Percentiles rank a stretch among this genome's conserved stretches.
Conservation (phyloP, 1,140 invertebrate species). For the Temnothorax curvispinosus region DNA sequence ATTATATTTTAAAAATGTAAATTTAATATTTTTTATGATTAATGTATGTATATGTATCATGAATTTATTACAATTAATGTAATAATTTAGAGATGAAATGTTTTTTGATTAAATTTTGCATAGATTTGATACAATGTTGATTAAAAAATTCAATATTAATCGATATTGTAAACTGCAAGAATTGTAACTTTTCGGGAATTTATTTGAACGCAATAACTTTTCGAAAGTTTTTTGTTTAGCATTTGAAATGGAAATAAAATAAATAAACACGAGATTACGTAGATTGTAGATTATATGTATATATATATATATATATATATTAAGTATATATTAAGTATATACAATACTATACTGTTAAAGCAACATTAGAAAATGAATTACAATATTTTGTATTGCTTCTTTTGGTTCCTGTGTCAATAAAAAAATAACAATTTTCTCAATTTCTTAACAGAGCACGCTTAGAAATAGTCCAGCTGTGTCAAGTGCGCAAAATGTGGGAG, state of each 20-base stretch:
- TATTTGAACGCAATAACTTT: neutral
- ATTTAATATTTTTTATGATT: too few relatives aligned
- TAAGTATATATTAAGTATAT: too few relatives aligned
- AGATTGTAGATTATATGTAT: neutral
- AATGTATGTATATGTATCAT: too few relatives aligned
- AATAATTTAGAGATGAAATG: neutral
- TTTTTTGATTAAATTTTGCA: neutral
- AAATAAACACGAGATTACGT: neutral
- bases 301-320: too few relatives aligned
- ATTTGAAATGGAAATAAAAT: neutral
- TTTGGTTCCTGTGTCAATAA: constrained; percentile 9
- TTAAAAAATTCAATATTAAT: neutral
- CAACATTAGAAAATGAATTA: neutral
- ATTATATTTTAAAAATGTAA: too few relatives aligned
- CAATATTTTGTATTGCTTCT: neutral
- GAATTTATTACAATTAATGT: too few relatives aligned
- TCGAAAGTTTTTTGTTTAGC: neutral
- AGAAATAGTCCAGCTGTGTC: constrained; percentile 86
- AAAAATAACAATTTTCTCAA: neutral
- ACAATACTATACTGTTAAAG: neutral
- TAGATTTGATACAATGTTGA: neutral
- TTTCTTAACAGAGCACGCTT: constrained; percentile 76
- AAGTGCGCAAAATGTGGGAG: constrained; percentile 88
- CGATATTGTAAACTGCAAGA: neutral
- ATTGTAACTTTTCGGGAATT: neutral